phyloP scores from a whole-genome alignment of 2,797 vertebrate species.

The Merluccius polli region DNA sequence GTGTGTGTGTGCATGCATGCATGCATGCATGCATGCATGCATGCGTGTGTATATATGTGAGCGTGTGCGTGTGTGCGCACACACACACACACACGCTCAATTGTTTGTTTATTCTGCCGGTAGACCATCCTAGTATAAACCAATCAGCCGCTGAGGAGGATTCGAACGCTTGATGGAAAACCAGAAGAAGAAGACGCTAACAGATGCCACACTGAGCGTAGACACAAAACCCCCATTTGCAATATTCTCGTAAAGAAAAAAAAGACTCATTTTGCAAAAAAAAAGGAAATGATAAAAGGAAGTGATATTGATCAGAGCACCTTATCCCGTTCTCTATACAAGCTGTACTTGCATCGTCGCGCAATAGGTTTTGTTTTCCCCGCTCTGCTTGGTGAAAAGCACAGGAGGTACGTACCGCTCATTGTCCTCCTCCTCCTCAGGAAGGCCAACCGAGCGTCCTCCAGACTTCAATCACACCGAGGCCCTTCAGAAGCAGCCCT shows the following conservation, averaged over 20 bases:
- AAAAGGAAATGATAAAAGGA: no score
- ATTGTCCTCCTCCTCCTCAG: no score
- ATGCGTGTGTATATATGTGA: background rate
- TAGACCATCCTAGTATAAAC: slow-evolving; percentile 43
- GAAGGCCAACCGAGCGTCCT: background rate
- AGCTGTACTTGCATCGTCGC: no score
- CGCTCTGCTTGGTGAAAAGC: no score
- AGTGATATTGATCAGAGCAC: background rate
- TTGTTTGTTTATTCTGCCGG: slow-evolving; percentile 31
- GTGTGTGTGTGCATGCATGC: slow-evolving; percentile 3
- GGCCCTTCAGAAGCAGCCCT: background rate
- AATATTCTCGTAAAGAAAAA: background rate
- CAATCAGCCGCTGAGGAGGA: slow-evolving; percentile 33
- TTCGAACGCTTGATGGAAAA: background rate
- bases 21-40: background rate
- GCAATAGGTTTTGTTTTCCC: no score
- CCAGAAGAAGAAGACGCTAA: background rate
- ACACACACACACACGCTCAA: no score
- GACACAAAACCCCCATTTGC: background rate
- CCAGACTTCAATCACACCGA: slow-evolving; percentile 3
- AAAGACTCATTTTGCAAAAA: no score
- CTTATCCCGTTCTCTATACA: no score
- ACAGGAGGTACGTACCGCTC: no score
- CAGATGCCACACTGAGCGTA: background rate
- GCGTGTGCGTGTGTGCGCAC: background rate